A percentile compares a stretch with the other conserved stretches of the same genome.
phyloP scores from a whole-genome alignment of 1,140 invertebrate species.

The Akabosia matsudoensis region DNA sequence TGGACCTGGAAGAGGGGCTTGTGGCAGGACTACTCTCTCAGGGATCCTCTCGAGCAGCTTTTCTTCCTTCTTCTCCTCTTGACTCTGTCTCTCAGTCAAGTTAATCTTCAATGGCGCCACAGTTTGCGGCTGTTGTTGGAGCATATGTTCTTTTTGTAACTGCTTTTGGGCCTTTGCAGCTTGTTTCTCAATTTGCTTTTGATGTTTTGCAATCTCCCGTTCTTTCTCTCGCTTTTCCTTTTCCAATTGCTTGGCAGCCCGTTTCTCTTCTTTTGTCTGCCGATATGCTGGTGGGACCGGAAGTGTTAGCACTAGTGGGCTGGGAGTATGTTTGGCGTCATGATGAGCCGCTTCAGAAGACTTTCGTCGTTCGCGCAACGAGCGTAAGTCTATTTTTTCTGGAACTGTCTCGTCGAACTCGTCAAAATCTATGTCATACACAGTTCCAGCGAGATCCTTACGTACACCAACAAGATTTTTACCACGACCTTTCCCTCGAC shows the following conservation, averaged over 20 bases:
- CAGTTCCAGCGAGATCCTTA: conserved; percentile 68
- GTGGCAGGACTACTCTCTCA: conserved; percentile 51
- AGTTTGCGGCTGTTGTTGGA: not conserved
- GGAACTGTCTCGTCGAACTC: conserved; percentile 64
- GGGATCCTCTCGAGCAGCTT: conserved; percentile 50
- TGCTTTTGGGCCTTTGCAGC: not conserved
- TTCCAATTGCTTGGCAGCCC: not conserved
- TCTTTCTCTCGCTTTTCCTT: not conserved
- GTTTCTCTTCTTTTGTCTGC: not conserved
- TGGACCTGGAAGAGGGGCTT: conserved; percentile 71
- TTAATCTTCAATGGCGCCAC: not conserved
- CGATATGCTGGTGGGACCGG: conserved; percentile 18
- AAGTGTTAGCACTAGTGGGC: conserved; percentile 36
- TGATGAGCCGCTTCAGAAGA: conserved; percentile 67
- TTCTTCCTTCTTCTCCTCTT: not conserved
- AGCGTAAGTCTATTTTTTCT: conserved; percentile 70
- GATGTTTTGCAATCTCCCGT: not conserved
- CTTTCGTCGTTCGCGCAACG: conserved; percentile 73
- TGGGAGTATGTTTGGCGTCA: conserved; percentile 13
- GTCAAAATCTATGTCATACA: conserved; percentile 81
- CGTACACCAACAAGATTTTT: conserved; percentile 48
- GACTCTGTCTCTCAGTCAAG: not conserved
- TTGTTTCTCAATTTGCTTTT: not conserved
- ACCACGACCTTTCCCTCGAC: conserved; percentile 59
- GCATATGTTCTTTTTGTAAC: not conserved